phyloP scores from a whole-genome alignment of 2,113 vertebrate species.

The Zeus faber region DNA sequence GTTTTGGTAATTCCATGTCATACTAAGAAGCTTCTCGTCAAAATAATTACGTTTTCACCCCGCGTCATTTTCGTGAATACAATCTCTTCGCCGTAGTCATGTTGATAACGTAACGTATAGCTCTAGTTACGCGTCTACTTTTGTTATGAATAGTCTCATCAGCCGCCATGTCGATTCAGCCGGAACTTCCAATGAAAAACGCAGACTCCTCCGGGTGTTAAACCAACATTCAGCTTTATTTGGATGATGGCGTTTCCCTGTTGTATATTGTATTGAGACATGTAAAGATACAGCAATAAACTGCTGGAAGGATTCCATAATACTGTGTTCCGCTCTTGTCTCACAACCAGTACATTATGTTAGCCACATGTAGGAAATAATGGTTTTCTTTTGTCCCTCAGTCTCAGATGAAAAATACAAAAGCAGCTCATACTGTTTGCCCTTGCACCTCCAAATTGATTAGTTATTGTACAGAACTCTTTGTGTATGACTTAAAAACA shows the following conservation, averaged over 20 bases:
- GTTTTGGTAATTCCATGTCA: background rate
- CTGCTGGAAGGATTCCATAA: constrained; percentile 25
- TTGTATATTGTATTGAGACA: constrained; percentile 15
- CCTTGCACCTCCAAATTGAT: background rate
- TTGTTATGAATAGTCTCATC: too few species aligned
- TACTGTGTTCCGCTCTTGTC: too few species aligned
- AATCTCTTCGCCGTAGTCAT: background rate
- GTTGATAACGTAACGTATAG: too few species aligned
- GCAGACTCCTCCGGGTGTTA: background rate
- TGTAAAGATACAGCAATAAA: constrained; percentile 37
- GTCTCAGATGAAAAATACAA: background rate
- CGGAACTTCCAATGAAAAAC: background rate
- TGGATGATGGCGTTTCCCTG: constrained; percentile 19
- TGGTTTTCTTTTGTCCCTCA: background rate
- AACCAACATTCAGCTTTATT: constrained; percentile 11
- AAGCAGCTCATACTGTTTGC: background rate
- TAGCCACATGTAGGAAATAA: too few species aligned
- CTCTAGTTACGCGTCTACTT: background rate
- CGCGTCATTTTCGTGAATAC: background rate
- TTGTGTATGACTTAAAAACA: background rate
- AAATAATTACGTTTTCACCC: background rate
- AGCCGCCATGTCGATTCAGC: background rate
- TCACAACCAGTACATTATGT: too few species aligned
- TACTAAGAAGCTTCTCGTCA: background rate
- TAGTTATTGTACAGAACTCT: background rate